Percentiles rank a stretch among this genome's conserved stretches.
phyloP scores from a whole-genome alignment of 2,888 invertebrate genomes.

The Sarcophaga variegata region DNA sequence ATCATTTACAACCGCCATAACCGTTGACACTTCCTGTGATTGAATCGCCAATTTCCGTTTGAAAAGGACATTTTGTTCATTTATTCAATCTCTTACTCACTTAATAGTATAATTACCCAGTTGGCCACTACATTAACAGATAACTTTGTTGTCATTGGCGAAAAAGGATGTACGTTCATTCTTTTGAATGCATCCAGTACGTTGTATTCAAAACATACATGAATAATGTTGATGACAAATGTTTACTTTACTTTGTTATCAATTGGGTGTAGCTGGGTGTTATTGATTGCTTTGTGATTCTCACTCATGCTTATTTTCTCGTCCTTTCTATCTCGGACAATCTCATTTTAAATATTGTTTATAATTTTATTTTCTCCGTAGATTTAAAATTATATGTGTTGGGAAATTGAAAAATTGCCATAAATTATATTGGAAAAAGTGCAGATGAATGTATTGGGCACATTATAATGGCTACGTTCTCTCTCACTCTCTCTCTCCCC shows the following conservation, averaged over 20 bases:
- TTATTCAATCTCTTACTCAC: slow-evolving; percentile 61
- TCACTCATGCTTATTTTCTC: not conserved
- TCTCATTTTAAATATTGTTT: slow-evolving; percentile 32
- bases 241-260: not conserved
- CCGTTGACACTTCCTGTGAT: slow-evolving; percentile 72
- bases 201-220: no score
- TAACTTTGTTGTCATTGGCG: no score
- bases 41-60: slow-evolving; percentile 71
- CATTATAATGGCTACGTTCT: slow-evolving; percentile 55
- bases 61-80: slow-evolving; percentile 69
- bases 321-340: not conserved
- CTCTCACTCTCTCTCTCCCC: slow-evolving; percentile 11
- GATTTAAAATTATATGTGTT: slow-evolving; percentile 66
- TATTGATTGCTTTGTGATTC: slow-evolving; percentile 49
- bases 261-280: slow-evolving; percentile 34
- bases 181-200: no score
- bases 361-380: slow-evolving; percentile 55
- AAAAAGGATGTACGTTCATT: no score
- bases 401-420: slow-evolving; percentile 69
- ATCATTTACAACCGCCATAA: slow-evolving; percentile 71
- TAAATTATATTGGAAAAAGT: slow-evolving; percentile 64
- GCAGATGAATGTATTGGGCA: slow-evolving; percentile 35
- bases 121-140: not conserved
- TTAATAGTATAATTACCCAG: not conserved
- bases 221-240: not conserved